Conservation (phyloP, 2,113 vertebrate genomes). For the Oceanites oceanicus region DNA sequence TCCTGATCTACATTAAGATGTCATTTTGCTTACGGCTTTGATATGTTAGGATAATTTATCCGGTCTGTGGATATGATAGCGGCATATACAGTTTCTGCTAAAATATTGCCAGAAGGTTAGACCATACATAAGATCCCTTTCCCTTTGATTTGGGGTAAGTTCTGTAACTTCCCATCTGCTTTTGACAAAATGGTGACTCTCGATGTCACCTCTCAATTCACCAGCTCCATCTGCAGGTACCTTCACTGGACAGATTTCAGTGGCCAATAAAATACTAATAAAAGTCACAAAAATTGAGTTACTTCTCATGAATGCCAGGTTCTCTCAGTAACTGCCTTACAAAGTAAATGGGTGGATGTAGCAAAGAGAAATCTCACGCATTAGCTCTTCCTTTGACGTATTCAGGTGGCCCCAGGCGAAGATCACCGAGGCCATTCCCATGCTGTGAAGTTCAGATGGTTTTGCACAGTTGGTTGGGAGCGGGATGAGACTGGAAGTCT, state of each 20-base stretch:
- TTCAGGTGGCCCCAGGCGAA: neutral
- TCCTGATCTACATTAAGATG: neutral
- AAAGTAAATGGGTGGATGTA: neutral
- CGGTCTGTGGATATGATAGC: neutral
- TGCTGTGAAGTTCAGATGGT: neutral
- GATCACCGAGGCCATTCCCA: neutral
- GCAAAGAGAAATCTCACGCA: neutral
- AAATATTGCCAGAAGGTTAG: neutral
- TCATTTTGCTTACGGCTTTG: neutral
- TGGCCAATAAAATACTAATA: neutral
- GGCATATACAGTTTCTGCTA: neutral
- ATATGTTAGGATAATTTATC: neutral
- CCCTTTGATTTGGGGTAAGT: neutral
- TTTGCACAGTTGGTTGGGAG: neutral
- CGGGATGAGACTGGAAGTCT: neutral
- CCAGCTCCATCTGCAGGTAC: neutral
- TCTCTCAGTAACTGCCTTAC: neutral
- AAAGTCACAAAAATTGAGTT: neutral
- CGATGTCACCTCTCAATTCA: accelerated
- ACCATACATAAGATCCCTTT: neutral
- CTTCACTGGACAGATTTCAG: neutral
- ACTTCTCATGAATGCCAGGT: neutral
- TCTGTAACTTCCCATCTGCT: neutral
- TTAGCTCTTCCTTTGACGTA: neutral
- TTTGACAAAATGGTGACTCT: neutral